Evolutionary conservation across 2,888 invertebrate species (phyloP).

Genomic region (Drosophila birchii): DNA sequence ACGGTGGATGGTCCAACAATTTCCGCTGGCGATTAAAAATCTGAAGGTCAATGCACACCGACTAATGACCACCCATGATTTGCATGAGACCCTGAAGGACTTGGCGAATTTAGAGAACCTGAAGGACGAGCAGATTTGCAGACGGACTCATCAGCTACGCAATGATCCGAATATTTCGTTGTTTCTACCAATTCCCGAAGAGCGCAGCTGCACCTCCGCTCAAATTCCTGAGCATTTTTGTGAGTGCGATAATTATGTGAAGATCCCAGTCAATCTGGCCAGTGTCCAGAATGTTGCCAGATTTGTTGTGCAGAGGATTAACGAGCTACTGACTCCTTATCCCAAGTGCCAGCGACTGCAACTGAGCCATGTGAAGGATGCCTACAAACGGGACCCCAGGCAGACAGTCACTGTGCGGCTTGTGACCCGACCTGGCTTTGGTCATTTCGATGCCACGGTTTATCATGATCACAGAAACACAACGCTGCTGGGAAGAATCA

Average conservation of each 20-base stretch:
- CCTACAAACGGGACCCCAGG: conserved; percentile 8
- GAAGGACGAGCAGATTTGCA: not conserved
- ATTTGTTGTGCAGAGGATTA: conserved; percentile 5
- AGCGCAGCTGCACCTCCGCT: conserved; percentile 25
- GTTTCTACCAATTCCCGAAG: conserved; percentile 28
- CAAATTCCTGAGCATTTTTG: conserved; percentile 24
- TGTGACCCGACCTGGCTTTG: conserved; percentile 22
- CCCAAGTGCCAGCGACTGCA: conserved; percentile 12
- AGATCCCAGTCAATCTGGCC: not conserved
- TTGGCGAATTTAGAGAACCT: conserved; percentile 15
- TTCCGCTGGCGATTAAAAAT: conserved; percentile 19
- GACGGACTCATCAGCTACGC: not conserved
- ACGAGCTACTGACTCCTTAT: conserved; percentile 1
- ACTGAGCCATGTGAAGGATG: conserved; percentile 6
- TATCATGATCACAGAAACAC: not conserved
- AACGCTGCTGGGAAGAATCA: conserved; percentile 7
- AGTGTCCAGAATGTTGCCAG: conserved; percentile 5
- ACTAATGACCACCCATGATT: conserved; percentile 18
- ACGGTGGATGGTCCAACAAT: conserved; percentile 4
- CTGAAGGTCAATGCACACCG: conserved; percentile 19
- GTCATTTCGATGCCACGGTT: conserved; percentile 23
- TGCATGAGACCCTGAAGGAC: conserved; percentile 29
- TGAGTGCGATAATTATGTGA: not conserved
- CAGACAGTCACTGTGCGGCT: conserved; percentile 12
- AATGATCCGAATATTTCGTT: conserved; percentile 21